These are phyloP conservation scores for Ahaetulla prasina DNA, from an alignment of 2,113 vertebrate genomes.

Conservation along the genomic window DNA sequence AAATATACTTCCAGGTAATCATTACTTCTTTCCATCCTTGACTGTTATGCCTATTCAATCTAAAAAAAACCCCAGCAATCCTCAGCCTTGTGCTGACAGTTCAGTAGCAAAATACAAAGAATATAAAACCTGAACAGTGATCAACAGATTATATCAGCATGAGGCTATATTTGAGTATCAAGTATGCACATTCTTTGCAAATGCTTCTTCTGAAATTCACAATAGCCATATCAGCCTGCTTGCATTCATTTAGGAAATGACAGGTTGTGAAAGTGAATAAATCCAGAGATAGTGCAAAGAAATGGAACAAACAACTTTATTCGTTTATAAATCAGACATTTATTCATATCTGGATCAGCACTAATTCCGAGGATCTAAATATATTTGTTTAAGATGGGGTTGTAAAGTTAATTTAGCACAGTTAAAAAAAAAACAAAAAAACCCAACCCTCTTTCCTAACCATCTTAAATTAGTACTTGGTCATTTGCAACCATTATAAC, in stretches of 20 bases:
- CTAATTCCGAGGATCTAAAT: neutral
- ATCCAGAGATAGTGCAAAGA: neutral
- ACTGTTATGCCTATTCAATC: slow-evolving; percentile 44
- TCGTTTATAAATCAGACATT: too few species aligned
- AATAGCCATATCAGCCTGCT: neutral
- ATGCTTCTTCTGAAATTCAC: neutral
- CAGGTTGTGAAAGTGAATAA: neutral
- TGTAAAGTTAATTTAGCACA: neutral
- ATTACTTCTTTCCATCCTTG: slow-evolving; percentile 35
- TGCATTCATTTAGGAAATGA: neutral
- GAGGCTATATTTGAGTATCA: neutral
- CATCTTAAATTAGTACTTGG: neutral
- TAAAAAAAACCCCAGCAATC: neutral
- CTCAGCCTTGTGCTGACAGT: neutral
- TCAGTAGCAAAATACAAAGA: slow-evolving; percentile 28
- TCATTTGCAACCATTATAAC: neutral
- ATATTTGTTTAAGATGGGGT: neutral
- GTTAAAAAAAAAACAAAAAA: neutral
- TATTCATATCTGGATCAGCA: neutral
- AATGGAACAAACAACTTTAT: neutral
- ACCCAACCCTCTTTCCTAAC: neutral
- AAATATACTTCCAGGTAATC: neutral
- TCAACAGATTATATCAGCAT: neutral
- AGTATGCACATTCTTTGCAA: neutral
- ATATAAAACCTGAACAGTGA: slow-evolving; percentile 34